Base-by-base conservation (phyloP, 2,797 vertebrate species). In the Chrosomus eos region DNA sequence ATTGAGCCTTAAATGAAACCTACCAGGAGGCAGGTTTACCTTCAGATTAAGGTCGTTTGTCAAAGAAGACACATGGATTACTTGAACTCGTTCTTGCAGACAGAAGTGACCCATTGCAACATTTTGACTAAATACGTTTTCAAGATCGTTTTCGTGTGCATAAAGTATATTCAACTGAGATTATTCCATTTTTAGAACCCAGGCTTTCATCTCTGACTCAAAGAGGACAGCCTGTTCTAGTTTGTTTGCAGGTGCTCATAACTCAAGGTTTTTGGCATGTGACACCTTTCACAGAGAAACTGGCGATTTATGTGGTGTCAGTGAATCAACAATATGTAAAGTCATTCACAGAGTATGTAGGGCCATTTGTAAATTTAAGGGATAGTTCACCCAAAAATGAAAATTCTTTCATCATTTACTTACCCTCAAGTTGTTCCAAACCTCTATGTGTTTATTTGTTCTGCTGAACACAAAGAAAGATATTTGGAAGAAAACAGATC, bases 61-160 rank as follows among this genome's bases (percentile, higher is more conserved):
- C 18, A 51, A 51, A 51, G 10, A 80, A 8, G 73, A 74, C 33
- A 51, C 13, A 80, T 76, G 60, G 60, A 87, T 81, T 82, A 82
- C 36, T 64, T 84, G 53, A 73, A 74, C 5, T 76, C n/a, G 26
- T 81, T 70, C 33, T 73, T 86, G 36, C 67, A 26, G 82, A 79
- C 73, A 77, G 16, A 78, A 85, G 74, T 70, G 55, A 82, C 40
- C 40, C 74, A 80, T 23, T 85, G 66, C 33, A 67, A 36, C 16
- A 5, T 38, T 40, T 14, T 40, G 10, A 40, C 23, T 9, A 23
- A 68, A 36, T 11, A 67, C 0, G 10, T 40, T 70, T 70, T 7
- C 1, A 2, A 70, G 36, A 38, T 38, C 0, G 0, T 38, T 68
- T 23, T 21, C 0, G 0, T 2, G 38, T 68, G 66, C 33, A 67